Evolutionary conservation across 2,797 vertebrate species (phyloP).

Genomic region (Diplodus sargus): DNA sequence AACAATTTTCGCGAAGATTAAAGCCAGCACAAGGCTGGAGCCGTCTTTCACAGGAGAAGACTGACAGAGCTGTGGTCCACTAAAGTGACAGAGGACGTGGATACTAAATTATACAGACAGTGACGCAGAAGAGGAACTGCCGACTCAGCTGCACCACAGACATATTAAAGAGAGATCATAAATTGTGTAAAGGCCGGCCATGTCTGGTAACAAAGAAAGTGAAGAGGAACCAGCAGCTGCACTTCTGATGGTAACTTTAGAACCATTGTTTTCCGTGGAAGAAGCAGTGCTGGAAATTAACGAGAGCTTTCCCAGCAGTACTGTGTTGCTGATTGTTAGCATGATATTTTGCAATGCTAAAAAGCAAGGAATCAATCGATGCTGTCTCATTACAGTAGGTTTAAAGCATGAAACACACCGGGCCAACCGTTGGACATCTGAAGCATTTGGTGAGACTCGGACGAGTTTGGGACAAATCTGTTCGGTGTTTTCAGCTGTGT

Average conservation of each 20-base stretch:
- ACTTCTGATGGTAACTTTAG: not conserved
- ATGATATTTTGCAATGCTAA: not conserved
- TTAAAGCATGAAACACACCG: no score
- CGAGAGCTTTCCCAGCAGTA: not conserved
- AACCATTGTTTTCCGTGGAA: not conserved
- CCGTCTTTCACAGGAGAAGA: conserved; percentile 34
- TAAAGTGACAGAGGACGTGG: conserved; percentile 48
- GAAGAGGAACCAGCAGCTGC: conserved; percentile 13
- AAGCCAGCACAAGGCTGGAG: conserved; percentile 23
- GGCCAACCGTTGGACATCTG: no score
- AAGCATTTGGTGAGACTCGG: no score
- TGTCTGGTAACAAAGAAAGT: conserved; percentile 20
- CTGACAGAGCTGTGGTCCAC: conserved; percentile 50
- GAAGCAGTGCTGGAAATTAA: not conserved
- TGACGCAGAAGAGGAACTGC: conserved; percentile 64
- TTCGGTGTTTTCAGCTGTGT: no score
- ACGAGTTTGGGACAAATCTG: no score
- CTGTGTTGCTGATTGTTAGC: not conserved
- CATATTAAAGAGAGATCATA: conserved; percentile 61
- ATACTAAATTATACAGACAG: conserved; percentile 74
- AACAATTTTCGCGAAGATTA: conserved; percentile 30
- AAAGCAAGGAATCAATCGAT: not conserved
- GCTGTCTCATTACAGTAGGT: not conserved
- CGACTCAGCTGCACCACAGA: conserved; percentile 66
- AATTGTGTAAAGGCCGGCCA: conserved; percentile 44